These are phyloP conservation scores for Furnarius figulus DNA, from an alignment of 2,113 vertebrate genomes.

Conservation along the genomic window DNA sequence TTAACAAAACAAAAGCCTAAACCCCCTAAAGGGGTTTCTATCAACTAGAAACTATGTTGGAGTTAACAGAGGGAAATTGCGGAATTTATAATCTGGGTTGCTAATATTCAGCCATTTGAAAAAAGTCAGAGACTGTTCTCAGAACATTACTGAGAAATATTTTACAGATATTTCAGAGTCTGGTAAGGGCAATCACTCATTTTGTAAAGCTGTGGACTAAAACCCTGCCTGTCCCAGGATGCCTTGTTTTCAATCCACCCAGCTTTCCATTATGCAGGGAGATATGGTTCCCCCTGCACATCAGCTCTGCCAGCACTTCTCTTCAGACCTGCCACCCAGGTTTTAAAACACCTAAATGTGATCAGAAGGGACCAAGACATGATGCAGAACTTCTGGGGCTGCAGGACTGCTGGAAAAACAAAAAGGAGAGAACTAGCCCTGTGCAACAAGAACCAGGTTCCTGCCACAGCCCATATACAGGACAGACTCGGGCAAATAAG, in stretches of 20 bases:
- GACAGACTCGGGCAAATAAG: too few species aligned
- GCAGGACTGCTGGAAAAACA: background rate
- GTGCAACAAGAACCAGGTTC: background rate
- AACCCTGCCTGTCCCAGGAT: background rate
- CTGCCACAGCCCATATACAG: fast-evolving
- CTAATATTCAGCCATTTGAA: background rate
- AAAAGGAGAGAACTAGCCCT: fast-evolving
- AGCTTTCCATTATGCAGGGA: background rate
- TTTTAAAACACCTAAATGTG: background rate
- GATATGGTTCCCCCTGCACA: fast-evolving
- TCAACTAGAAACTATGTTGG: background rate
- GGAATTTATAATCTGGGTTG: background rate
- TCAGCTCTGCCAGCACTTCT: background rate
- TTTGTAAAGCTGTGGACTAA: background rate
- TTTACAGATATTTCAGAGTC: background rate
- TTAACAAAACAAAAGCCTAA: background rate
- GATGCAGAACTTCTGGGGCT: background rate
- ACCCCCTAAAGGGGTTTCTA: background rate
- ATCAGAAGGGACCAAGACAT: background rate
- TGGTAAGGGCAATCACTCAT: background rate
- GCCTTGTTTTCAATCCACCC: background rate
- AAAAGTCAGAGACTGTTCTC: background rate
- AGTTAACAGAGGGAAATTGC: background rate
- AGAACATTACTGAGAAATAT: background rate
- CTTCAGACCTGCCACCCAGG: background rate